Conservation (phyloP, 2,888 invertebrate genomes). For the Dermolepida albohirtum region DNA sequence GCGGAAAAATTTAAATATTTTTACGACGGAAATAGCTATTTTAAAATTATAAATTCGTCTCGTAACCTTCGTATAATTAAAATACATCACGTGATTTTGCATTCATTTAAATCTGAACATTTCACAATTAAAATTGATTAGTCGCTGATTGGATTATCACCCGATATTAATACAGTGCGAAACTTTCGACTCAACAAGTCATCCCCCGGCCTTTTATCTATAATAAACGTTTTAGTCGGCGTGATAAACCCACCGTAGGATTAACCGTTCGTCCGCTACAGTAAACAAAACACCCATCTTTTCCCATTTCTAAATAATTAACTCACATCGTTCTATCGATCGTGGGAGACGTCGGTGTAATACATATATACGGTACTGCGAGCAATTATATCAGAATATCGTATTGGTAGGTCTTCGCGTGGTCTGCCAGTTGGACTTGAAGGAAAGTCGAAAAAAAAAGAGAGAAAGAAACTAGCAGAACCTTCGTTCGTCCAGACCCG, state of each 20-base stretch:
- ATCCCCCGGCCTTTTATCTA: conserved; percentile 4
- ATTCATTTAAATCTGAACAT: neutral
- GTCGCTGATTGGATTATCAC: conserved; percentile 4
- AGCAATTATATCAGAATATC: no score
- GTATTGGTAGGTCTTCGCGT: no score
- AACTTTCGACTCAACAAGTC: conserved; percentile 17
- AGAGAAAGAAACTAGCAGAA: neutral
- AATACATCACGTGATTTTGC: neutral
- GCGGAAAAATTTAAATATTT: no score
- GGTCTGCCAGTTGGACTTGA: neutral
- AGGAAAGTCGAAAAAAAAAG: conserved; percentile 10
- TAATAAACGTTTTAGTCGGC: conserved; percentile 21
- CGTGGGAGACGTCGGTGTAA: neutral
- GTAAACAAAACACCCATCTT: conserved; percentile 22
- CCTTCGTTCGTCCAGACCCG: neutral
- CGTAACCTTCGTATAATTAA: no score
- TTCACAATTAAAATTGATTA: conserved; percentile 11
- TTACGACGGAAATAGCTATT: no score
- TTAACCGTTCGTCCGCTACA: conserved; percentile 11
- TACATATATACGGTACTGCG: no score
- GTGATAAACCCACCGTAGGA: conserved; percentile 11
- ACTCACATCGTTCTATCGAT: conserved; percentile 6
- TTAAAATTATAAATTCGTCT: no score
- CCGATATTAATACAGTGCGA: conserved; percentile 5
- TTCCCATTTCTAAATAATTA: conserved; percentile 21